Evolutionary conservation across 2,888 invertebrate genomes (phyloP), one percentile per base, ranked within the genome.

Genomic region (Melitaea athalia): DNA sequence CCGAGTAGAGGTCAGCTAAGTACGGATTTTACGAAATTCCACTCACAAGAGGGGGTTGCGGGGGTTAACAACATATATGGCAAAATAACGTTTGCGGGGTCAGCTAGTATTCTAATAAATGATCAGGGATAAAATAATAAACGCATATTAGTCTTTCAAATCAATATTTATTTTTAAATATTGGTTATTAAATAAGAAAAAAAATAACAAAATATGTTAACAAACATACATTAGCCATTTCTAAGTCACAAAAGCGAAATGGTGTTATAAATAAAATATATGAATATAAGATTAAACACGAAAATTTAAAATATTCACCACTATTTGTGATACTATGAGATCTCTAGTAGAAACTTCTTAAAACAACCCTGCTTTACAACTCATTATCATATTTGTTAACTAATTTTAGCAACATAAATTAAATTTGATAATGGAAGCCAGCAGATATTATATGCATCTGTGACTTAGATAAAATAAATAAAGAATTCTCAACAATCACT

Each of bases 201-300:
- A 68, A 88, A 89, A 84, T 87, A 91, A 91, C 89, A 89, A 90
- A 88, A 87, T 86, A 86, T 89, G 87, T 87, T 88, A 91, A 91
- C 90, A 89, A 91, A 89, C 85, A 86, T 88, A 47, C 87, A 85
- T 84, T 84, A 86, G 83, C 82, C 83, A 85, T 84, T 81, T 83
- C 89, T 87, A 90, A 89, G 89, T 88, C 88, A 89, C 91, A 87
- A 84, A 83, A 85, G 85, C 85, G 71, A 72, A 76, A 70, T 17
- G 7, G 49, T 59, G 67, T 71, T 57, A 76, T 64, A 64, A 64
- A 67, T 57, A 64, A 43, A 33, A 49, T 38, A 7, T 38, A 38
- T 38, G 4, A 38, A 38, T 38, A 38, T 43, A 50, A 50, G 57
- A 17, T 42, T 52, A 55, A 42, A 64, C 57, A 61, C 59, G 24